These are phyloP conservation scores for Poeciliopsis infans DNA, from an alignment of 2,797 vertebrate genomes.

Conservation along the genomic window DNA sequence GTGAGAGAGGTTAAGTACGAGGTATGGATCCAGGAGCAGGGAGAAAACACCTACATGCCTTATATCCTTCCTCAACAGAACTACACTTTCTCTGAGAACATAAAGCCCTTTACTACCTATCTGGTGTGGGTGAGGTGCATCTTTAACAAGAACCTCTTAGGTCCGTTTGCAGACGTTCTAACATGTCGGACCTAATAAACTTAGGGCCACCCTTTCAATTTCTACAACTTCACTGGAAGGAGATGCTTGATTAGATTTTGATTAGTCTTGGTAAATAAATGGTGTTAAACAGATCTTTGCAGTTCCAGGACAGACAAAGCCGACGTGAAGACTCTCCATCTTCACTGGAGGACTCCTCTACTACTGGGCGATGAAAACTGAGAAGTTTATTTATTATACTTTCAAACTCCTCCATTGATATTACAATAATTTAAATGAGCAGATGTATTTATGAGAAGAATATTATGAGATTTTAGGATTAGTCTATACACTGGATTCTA, in stretches of 20 bases:
- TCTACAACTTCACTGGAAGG: conserved; percentile 24
- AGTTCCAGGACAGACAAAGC: background rate
- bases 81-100: conserved; percentile 98
- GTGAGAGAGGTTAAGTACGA: conserved; percentile 96
- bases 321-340: background rate
- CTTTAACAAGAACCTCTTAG: conserved; percentile 94
- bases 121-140: conserved; percentile 98
- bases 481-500: conserved; percentile 64
- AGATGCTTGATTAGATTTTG: conserved; percentile 15
- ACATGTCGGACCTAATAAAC: conserved; percentile 88
- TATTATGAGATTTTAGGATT: conserved; percentile 60
- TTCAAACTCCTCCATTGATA: conserved; percentile 28
- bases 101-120: conserved; percentile 97
- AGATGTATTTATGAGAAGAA: conserved; percentile 74
- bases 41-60: conserved; percentile 98
- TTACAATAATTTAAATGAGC: conserved; percentile 41
- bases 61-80: conserved; percentile 95
- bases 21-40: conserved; percentile 99
- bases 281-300: background rate
- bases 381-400: background rate
- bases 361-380: background rate
- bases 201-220: conserved; percentile 16
- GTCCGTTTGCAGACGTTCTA: conserved; percentile 96
- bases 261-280: conserved; percentile 3
- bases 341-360: background rate